A percentile compares a stretch with the other conserved stretches of the same genome.
Evolutionary conservation across 2,113 vertebrate genomes (phyloP).

Genomic region (Rhabdornis inornatus): DNA sequence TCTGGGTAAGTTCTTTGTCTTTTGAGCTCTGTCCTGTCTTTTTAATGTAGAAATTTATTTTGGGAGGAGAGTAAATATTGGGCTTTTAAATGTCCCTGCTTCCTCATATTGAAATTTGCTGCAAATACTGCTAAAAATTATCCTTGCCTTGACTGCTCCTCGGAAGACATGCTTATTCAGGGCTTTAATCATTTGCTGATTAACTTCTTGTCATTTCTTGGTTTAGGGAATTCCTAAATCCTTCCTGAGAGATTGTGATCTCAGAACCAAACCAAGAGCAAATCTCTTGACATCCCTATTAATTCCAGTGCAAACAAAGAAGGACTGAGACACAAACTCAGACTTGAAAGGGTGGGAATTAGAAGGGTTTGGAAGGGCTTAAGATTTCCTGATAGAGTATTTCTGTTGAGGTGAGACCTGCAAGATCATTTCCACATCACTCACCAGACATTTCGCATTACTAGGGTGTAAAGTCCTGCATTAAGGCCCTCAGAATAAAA

Average conservation of each 20-base stretch:
- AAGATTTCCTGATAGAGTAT: background rate
- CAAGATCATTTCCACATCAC: background rate
- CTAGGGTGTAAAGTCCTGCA: background rate
- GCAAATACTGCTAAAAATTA: background rate
- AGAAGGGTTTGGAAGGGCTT: background rate
- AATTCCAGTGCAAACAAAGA: background rate
- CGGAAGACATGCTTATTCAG: background rate
- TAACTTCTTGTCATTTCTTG: background rate
- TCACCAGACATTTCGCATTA: background rate
- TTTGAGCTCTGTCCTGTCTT: background rate
- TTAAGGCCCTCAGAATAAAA: background rate
- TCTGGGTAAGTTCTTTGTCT: background rate
- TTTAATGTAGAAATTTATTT: background rate
- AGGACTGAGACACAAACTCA: background rate
- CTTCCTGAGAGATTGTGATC: background rate
- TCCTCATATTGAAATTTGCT: background rate
- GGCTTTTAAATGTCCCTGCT: background rate
- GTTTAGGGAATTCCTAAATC: background rate
- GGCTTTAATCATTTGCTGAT: background rate
- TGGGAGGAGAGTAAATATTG: background rate
- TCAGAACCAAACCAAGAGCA: background rate
- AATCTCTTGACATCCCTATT: background rate
- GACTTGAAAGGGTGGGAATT: background rate
- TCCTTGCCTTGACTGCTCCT: background rate
- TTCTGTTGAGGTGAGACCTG: background rate